Evolutionary conservation across 2,113 vertebrate species (phyloP), one percentile per base, ranked within the genome.

Genomic region (Perognathus longimembris): DNA sequence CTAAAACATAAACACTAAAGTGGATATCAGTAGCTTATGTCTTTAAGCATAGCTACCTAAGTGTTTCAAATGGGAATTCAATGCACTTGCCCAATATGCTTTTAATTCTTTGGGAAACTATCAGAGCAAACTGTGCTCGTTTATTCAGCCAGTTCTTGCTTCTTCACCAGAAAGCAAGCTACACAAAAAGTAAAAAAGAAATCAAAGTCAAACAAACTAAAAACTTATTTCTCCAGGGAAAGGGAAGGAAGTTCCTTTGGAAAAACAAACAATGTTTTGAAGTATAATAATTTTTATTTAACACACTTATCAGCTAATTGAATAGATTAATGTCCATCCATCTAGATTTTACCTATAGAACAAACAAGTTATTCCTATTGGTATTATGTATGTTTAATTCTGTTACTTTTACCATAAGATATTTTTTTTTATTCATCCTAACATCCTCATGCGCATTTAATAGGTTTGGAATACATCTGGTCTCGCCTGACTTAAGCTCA

Each of bases 51-150:
- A 54, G 50, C 50, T 54, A 54, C 50, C 14, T 17, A 54, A 15
- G 0, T 4, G 50, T 12, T 18, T 54, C 12, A 54, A 54, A 54
- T 54, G 15, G 50, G 50, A 54, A 54, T 54, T 54, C 50, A 54
- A 15, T 54, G 36, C 12, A 89, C 36, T 89, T 61, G 54, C 66
- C 66, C 89, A 93, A 38, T 50, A 70, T 28, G 14, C 5, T n/a
- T 9, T 63, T 67, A 81, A 26, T 80, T 90, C 28, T 74, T 0
- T 85, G 17, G 17, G 26, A 6, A 78, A 45, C 7, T 63, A 8
- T 88, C 5, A 86, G 20, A 90, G 38, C 57, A 86, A 93, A 79
- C 38, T 34, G 18, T 50, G 87, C 45, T 67, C 85, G 81, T 86
- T 71, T 74, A 69, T 80, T 66, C 22, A 89, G 1, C 3, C 20